Evolutionary conservation across 2,888 invertebrate genomes (phyloP), one percentile per base, ranked within the genome.

Genomic region (Heliconius ismenius): DNA sequence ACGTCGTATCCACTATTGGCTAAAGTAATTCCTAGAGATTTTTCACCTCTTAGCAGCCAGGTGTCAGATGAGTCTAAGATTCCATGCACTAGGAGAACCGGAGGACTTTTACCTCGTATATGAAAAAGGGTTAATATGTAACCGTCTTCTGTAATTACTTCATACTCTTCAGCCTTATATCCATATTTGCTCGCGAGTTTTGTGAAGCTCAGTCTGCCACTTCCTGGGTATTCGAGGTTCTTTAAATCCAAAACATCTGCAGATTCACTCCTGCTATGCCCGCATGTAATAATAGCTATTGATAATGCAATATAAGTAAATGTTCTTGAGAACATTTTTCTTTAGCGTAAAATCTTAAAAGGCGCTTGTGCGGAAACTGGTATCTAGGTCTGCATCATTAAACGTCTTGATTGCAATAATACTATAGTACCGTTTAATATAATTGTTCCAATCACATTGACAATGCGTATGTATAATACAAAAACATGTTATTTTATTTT

Each of bases 1-100:
- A 88, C 83, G 72, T 95, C 87, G 79, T 86, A 84, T 4, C 84
- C 85, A 28, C 39, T 24, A 4, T 79, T 68, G 6, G 85, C 86
- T 2, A 86, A 70, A 6, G 82, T 81, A 9, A 83, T 75, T 0
- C 81, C 83, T 21, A 88, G 75, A 0, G 88, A 87, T 0, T 21
- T 69, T 24, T 85, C 82, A 0, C 86, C 87, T 60, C 86, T 78
- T 0, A 85, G 49, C 0, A 88, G 79, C 81, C 83, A 88, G 1
- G 84, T 83, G 43, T 85, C 85, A 0, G 84, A 72, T 0, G 85
- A 79, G 75, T 86, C 86, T n/a, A 81, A 58, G 0, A 87, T 10
- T 0, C 89, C 89, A 54, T 87, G 88, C 15, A 78, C 58, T 0
- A 87, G 67, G 2, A 87, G 65, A 1, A 88, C 75, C 0, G 86